Evolutionary conservation across 2,888 invertebrate genomes (phyloP).

Genomic region (Alentia gelatinosa): DNA sequence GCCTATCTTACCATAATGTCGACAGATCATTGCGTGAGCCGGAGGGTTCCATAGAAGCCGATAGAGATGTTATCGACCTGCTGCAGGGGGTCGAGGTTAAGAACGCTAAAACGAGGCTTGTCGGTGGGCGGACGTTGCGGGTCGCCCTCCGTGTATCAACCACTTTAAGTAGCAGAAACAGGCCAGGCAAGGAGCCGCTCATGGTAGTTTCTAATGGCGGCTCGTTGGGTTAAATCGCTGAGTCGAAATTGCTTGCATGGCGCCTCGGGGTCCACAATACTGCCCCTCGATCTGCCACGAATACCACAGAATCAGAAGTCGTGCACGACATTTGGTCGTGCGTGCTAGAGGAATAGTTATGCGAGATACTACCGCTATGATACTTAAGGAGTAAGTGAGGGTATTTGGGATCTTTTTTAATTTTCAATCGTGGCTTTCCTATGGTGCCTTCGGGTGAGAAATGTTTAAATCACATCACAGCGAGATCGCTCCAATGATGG

Average conservation of each 20-base stretch:
- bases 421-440: too few species aligned
- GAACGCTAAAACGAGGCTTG: not conserved
- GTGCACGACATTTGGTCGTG: not conserved
- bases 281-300: too few species aligned
- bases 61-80: constrained; percentile 26
- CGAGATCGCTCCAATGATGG: too few species aligned
- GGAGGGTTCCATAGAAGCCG: not conserved
- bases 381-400: too few species aligned
- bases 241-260: not conserved
- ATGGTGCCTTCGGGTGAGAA: too few species aligned
- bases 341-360: too few species aligned
- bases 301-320: too few species aligned
- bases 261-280: not conserved
- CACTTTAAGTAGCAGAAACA: not conserved
- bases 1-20: not conserved
- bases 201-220: not conserved
- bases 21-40: constrained; percentile 3
- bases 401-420: too few species aligned
- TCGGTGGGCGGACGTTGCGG: not conserved
- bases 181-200: not conserved
- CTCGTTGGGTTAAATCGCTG: not conserved
- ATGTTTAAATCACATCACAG: too few species aligned
- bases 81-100: constrained; percentile 9
- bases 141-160: not conserved
- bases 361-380: too few species aligned